Conservation (phyloP, 2,888 invertebrate genomes). For the Crepidodera aurea region DNA sequence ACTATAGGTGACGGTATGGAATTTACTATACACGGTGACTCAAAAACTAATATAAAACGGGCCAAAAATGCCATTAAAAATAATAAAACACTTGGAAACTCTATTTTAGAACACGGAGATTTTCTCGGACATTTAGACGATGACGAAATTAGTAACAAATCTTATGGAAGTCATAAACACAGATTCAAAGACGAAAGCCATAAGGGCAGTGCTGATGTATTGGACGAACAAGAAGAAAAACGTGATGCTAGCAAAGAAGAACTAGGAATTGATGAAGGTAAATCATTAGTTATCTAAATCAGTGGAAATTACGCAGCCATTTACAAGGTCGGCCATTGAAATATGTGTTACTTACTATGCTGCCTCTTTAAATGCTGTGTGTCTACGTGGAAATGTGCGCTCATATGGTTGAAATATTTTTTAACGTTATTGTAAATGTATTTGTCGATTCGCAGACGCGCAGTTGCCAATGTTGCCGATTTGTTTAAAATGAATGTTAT, state of each 20-base stretch:
- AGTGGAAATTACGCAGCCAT: no score
- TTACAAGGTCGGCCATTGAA: no score
- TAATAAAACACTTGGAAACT: conserved; percentile 75
- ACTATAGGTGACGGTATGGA: conserved; percentile 94
- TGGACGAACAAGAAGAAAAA: conserved; percentile 85
- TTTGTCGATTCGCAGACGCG: no score
- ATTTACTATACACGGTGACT: conserved; percentile 91
- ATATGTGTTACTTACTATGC: no score
- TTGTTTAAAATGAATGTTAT: no score
- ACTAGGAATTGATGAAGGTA: conserved; percentile 82
- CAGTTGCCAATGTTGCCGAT: no score
- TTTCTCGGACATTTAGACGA: conserved; percentile 66
- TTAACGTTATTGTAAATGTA: no score
- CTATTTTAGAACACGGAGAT: conserved; percentile 66
- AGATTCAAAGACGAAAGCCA: conserved; percentile 91
- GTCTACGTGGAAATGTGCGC: no score
- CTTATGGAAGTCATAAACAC: conserved; percentile 91
- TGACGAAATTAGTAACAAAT: conserved; percentile 87
- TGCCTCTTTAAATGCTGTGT: no score
- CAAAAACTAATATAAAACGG: conserved; percentile 82
- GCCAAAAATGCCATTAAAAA: conserved; percentile 74
- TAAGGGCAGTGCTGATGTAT: conserved; percentile 86
- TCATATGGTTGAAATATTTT: no score
- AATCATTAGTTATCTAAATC: background rate
- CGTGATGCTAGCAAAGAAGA: conserved; percentile 92